Conservation (phyloP, 2,797 vertebrate species). For the Lophura swinhoii region DNA sequence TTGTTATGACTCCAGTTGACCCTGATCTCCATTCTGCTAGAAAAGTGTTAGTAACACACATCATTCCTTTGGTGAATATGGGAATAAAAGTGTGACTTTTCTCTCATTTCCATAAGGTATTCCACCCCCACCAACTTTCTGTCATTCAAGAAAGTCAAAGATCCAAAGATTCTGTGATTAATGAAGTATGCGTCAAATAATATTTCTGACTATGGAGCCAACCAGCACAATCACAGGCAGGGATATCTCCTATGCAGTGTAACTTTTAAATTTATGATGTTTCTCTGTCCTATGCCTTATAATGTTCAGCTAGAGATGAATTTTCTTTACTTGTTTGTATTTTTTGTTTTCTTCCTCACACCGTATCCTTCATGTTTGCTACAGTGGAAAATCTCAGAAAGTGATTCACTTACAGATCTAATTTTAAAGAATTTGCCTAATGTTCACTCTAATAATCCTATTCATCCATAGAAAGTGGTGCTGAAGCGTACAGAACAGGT, state of each 20-base stretch:
- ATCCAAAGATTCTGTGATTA: constrained; percentile 8
- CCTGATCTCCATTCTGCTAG: neutral
- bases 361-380: neutral
- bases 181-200: neutral
- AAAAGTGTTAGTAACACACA: neutral
- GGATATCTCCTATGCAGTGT: neutral
- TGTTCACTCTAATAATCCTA: neutral
- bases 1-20: neutral
- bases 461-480: fast-evolving
- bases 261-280: neutral
- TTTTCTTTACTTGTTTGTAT: neutral
- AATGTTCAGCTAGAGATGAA: neutral
- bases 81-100: neutral
- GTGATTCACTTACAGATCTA: neutral
- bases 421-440: neutral
- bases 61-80: neutral
- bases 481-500: neutral
- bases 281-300: neutral
- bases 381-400: neutral
- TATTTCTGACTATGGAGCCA: neutral
- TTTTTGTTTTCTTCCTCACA: neutral
- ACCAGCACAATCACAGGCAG: neutral
- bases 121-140: neutral
- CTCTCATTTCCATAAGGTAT: neutral
- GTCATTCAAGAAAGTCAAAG: neutral